A percentile compares a stretch with the other conserved stretches of the same genome.
phyloP scores from a whole-genome alignment of 1,140 invertebrate species.

The Steinernema khuongi region DNA sequence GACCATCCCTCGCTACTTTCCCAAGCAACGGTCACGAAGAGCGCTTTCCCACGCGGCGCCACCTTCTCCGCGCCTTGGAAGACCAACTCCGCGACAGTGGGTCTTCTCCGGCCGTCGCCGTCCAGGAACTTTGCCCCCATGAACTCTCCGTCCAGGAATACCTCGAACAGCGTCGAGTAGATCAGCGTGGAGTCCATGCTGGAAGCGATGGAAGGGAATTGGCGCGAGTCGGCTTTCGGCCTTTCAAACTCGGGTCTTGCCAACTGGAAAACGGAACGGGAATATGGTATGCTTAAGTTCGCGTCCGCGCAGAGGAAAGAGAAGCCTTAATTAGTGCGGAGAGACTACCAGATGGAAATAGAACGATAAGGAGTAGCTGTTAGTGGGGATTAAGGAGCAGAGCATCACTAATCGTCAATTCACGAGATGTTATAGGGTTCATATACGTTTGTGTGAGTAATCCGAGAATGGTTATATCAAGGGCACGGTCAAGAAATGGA shows the following conservation, averaged over 20 bases:
- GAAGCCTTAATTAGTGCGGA: too few species aligned
- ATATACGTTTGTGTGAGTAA: too few species aligned
- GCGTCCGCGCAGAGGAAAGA: too few species aligned
- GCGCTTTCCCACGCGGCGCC: not conserved
- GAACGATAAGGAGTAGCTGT: too few species aligned
- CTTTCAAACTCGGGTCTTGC: not conserved
- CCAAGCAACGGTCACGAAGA: not conserved
- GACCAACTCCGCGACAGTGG: not conserved
- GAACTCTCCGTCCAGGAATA: not conserved
- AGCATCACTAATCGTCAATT: too few species aligned
- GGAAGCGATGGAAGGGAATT: not conserved
- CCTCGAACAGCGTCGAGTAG: not conserved
- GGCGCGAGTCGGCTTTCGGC: not conserved
- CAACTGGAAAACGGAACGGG: too few species aligned
- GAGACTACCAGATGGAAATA: too few species aligned
- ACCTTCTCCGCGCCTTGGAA: not conserved
- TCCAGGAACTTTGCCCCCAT: not conserved
- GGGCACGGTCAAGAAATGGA: too few species aligned
- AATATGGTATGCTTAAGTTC: too few species aligned
- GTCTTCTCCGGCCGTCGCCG: not conserved
- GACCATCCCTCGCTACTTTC: conserved; percentile 12
- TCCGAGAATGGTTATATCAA: too few species aligned
- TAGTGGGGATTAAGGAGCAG: too few species aligned
- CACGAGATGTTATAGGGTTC: too few species aligned
- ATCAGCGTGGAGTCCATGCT: not conserved